phyloP scores from a whole-genome alignment of 2,797 vertebrate genomes.

The Loris lydekkerianus region DNA sequence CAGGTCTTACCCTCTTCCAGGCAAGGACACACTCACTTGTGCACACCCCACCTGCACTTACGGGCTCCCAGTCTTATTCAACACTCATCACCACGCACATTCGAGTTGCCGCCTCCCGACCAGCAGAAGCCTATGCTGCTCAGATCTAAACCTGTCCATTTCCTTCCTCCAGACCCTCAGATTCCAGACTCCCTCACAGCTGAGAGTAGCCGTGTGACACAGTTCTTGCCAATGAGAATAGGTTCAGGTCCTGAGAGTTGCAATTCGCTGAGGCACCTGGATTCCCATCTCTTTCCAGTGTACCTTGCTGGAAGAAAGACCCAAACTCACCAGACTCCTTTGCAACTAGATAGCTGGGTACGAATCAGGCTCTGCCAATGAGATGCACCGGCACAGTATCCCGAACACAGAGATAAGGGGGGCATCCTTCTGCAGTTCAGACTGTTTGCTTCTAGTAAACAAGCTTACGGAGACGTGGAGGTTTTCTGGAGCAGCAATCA shows the following conservation, averaged over 20 bases:
- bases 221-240: not conserved
- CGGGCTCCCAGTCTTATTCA: not conserved
- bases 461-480: not conserved
- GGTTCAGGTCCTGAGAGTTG: not conserved
- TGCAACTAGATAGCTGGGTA: not conserved
- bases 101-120: not conserved
- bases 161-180: not conserved
- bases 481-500: not conserved
- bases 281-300: not conserved
- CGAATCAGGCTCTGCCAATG: not conserved
- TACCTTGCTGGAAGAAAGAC: not conserved
- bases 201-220: not conserved
- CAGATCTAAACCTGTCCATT: not conserved
- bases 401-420: not conserved
- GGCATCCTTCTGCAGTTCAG: not conserved
- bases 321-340: not conserved
- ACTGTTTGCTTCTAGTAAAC: not conserved
- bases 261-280: not conserved
- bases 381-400: not conserved
- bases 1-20: not conserved
- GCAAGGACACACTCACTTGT: not conserved
- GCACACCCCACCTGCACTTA: not conserved
- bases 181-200: not conserved
- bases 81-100: not conserved
- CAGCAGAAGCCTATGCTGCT: not conserved